A percentile compares a stretch with the other conserved stretches of the same genome.
phyloP scores from a whole-genome alignment of 2,113 vertebrate genomes.

The Nothobranchius furzeri region DNA sequence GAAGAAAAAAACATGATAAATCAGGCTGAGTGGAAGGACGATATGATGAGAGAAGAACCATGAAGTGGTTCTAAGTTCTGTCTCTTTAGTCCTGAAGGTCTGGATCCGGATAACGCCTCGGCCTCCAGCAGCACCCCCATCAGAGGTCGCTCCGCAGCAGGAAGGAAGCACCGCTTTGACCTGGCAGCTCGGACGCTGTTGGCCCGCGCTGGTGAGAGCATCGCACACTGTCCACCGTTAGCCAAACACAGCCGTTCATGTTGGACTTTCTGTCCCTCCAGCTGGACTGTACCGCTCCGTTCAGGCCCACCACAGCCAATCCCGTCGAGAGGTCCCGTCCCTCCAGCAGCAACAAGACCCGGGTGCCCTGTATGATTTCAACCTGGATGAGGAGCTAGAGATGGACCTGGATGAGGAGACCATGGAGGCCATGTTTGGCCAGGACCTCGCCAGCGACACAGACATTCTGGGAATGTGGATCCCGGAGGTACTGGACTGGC shows the following conservation, averaged over 20 bases:
- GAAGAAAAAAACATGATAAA: too few species aligned
- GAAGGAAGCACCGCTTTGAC: slow-evolving; percentile 94
- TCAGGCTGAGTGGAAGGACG: too few species aligned
- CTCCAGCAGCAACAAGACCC: slow-evolving; percentile 88
- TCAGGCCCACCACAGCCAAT: slow-evolving; percentile 95
- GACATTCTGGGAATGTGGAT: slow-evolving; percentile 99
- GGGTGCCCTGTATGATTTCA: slow-evolving; percentile 92
- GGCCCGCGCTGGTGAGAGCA: slow-evolving; percentile 90
- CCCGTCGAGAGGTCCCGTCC: slow-evolving; percentile 87
- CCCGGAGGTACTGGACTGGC: slow-evolving; percentile 99
- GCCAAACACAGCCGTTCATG: background rate
- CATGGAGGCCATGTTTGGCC: slow-evolving; percentile 99
- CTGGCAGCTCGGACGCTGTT: slow-evolving; percentile 92
- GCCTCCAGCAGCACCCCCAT: slow-evolving; percentile 82
- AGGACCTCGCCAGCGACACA: slow-evolving; percentile 93
- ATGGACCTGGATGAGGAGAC: slow-evolving; percentile 98
- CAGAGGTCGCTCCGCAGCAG: slow-evolving; percentile 85
- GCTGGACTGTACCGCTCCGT: slow-evolving; percentile 96
- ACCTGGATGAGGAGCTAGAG: slow-evolving; percentile 96
- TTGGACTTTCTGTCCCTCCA: slow-evolving; percentile 34
- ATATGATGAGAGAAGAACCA: background rate
- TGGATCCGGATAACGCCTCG: slow-evolving; percentile 89
- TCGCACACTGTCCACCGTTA: rapidly evolving
- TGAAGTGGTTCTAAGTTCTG: slow-evolving; percentile 2
- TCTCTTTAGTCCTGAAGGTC: slow-evolving; percentile 83